Percentiles rank a stretch among this genome's conserved stretches.
phyloP scores from a whole-genome alignment of 2,888 invertebrate species.

The Punctoribates punctum region DNA sequence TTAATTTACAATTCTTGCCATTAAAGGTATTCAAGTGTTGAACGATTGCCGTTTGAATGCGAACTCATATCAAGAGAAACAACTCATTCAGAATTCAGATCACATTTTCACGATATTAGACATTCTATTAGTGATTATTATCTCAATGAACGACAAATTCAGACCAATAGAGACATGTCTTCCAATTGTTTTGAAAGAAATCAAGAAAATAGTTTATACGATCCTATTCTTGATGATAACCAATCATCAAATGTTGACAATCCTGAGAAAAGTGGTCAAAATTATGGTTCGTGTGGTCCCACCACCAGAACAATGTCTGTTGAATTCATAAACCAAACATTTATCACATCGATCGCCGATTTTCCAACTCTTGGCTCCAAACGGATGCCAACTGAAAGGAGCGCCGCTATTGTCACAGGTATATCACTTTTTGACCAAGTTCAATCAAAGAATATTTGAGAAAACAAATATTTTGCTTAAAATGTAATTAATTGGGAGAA shows the following conservation, averaged over 20 bases:
- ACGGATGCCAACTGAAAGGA: too few relatives aligned
- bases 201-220: not conserved
- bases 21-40: not conserved
- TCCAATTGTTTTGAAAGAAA: too few relatives aligned
- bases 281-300: slow-evolving; percentile 40
- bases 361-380: slow-evolving; percentile 39
- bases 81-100: not conserved
- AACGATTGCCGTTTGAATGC: slow-evolving; percentile 33
- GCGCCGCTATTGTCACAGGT: too few relatives aligned
- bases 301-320: slow-evolving; percentile 43
- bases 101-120: not conserved
- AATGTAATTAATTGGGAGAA: not conserved
- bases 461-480: not conserved
- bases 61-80: slow-evolving; percentile 44
- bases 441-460: too few relatives aligned
- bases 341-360: slow-evolving; percentile 44
- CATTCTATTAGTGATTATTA: slow-evolving; percentile 16
- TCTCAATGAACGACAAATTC: not conserved
- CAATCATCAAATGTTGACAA: not conserved
- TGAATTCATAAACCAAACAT: slow-evolving; percentile 43
- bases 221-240: not conserved
- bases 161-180: too few relatives aligned
- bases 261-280: not conserved
- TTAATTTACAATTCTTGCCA: too few relatives aligned
- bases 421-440: too few relatives aligned